Evolutionary conservation across 2,888 invertebrate genomes (phyloP).

Genomic region (Hermaeophaga mercurialis): DNA sequence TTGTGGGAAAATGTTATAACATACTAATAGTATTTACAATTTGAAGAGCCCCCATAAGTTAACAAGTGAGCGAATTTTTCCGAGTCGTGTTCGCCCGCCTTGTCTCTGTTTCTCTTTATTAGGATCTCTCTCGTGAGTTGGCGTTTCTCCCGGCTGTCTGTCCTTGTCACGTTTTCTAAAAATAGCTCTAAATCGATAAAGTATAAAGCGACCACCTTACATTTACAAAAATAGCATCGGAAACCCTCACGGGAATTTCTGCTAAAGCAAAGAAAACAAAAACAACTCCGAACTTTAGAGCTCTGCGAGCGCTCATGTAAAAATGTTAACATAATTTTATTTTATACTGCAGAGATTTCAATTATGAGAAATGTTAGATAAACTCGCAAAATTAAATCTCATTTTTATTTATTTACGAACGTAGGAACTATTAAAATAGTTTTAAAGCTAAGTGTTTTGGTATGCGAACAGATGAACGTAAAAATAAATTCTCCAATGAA

Average conservation of each 20-base stretch:
- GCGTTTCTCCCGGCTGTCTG: slow-evolving; percentile 27
- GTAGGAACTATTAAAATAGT: background rate
- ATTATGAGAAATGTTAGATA: background rate
- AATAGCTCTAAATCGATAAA: slow-evolving; percentile 44
- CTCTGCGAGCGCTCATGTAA: background rate
- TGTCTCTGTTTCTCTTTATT: background rate
- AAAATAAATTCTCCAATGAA: background rate
- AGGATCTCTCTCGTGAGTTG: slow-evolving; percentile 24
- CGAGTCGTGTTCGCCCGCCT: background rate
- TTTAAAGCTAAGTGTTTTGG: background rate
- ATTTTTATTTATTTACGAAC: background rate
- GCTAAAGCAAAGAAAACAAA: slow-evolving; percentile 24
- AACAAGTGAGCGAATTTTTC: background rate
- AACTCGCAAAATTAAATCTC: background rate
- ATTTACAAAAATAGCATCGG: slow-evolving; percentile 40
- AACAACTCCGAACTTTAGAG: slow-evolving; percentile 13
- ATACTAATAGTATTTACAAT: background rate
- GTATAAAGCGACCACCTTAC: slow-evolving; percentile 45
- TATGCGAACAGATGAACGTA: background rate
- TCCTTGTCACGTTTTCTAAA: slow-evolving; percentile 41
- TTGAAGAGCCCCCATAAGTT: background rate
- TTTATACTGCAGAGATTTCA: slow-evolving; percentile 1
- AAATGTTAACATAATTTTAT: background rate
- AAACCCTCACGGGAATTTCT: slow-evolving; percentile 27
- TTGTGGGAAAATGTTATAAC: too few relatives aligned